Evolutionary conservation across 1,140 invertebrate genomes (phyloP).

Genomic region (Microplitis demolitor): DNA sequence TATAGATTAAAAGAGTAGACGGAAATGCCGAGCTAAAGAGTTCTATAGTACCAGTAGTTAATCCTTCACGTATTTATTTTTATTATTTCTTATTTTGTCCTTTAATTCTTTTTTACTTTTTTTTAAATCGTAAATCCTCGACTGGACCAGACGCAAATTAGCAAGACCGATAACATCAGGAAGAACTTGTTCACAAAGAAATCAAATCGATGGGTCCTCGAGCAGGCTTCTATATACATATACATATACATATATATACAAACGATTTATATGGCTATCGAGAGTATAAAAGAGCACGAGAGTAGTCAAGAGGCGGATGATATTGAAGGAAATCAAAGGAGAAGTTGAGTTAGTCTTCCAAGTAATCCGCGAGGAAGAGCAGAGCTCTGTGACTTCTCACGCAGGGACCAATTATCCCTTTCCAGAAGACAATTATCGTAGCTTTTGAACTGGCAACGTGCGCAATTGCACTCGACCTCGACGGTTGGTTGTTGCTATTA

Average conservation of each 20-base stretch:
- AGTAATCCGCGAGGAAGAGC: conserved; percentile 17
- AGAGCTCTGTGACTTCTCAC: conserved; percentile 23
- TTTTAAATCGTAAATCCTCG: neutral
- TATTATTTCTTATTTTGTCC: conserved; percentile 15
- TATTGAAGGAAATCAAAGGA: conserved; percentile 19
- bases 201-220: conserved; percentile 5
- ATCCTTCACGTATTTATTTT: conserved; percentile 20
- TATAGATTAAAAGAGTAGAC: neutral
- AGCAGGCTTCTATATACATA: neutral
- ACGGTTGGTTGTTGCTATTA: neutral
- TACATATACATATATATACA: conserved; percentile 2
- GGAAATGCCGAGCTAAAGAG: neutral
- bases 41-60: neutral
- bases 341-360: conserved; percentile 9
- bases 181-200: conserved; percentile 20
- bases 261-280: neutral
- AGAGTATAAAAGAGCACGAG: neutral
- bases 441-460: conserved; percentile 37
- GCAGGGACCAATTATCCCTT: conserved; percentile 47
- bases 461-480: conserved; percentile 35
- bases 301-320: neutral
- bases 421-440: conserved; percentile 48
- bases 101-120: conserved; percentile 2
- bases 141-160: conserved; percentile 29
- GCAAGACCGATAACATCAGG: conserved; percentile 25